Evolutionary conservation across 2,888 invertebrate species (phyloP), one percentile per base, ranked within the genome.

Genomic region (Thecophora atra): DNA sequence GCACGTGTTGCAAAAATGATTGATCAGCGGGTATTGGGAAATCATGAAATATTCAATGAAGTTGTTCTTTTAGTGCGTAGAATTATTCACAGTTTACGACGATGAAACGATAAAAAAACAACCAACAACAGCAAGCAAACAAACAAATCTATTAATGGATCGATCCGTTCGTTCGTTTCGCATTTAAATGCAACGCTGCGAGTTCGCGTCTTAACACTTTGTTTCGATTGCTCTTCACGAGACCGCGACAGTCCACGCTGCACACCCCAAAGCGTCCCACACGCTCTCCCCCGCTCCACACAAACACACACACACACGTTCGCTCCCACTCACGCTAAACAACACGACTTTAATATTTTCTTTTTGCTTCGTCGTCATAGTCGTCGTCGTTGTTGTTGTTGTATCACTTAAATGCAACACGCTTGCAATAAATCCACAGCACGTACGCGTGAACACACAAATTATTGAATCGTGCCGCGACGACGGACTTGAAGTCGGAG

Each of bases 391-490:
- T 26, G 19, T 30, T 56, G 37, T 30, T 19, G 37, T 19, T 37
- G 62, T 63, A 63, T 51, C 70, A 52, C 37, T 52, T 70, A 63
- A 70, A 70, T 62, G 70, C 70, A 70, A 70, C 70, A 70, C 70
- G 62, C 70, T 70, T 67, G 74, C 72, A 72, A 74, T 74, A 74
- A 74, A 77, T 76, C 73, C 77, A 73, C 74, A 76, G 75, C 78
- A 78, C 78, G 77, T 78, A 77, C 73, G 72, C 74, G 72, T 74
- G 75, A 77, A 76, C 76, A 76, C 76, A 78, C 78, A 78, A 78
- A 78, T 78, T 78, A 74, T 77, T 74, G 76, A 78, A 78, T 77
- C 78, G 78, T 78, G 78, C 77, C 74, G 75, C 2, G 37, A 8
- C 37, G 37, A 8, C 37, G 37, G 6, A 6, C 7, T 37, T 11